These are phyloP conservation scores for Cygnus buccinator DNA, from an alignment of 2,113 vertebrate genomes.

Conservation along the genomic window DNA sequence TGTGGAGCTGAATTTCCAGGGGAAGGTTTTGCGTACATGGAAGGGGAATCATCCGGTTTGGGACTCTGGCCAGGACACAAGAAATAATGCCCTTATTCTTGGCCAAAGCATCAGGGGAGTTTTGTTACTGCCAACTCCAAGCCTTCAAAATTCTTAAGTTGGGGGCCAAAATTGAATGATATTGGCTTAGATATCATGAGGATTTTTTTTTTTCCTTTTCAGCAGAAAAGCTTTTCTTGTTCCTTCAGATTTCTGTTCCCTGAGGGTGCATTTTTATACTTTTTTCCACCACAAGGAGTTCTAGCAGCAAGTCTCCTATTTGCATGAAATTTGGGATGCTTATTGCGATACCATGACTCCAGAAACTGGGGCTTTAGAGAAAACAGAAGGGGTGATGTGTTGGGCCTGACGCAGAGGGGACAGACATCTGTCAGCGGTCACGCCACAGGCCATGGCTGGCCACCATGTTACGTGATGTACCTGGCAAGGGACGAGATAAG, in stretches of 20 bases:
- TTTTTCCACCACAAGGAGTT: background rate
- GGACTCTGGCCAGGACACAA: background rate
- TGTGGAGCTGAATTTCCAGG: background rate
- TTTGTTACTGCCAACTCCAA: background rate
- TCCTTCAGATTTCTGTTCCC: conserved; percentile 15
- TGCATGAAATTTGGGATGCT: background rate
- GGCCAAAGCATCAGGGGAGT: background rate
- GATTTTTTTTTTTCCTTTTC: background rate
- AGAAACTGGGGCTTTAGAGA: background rate
- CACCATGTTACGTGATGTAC: background rate
- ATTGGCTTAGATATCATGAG: background rate
- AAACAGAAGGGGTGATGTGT: background rate
- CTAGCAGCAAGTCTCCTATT: background rate
- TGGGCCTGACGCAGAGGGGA: background rate
- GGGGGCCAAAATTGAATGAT: background rate
- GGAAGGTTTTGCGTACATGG: background rate
- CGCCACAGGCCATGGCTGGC: background rate
- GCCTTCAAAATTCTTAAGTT: background rate
- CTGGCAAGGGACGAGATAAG: background rate
- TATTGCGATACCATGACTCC: background rate
- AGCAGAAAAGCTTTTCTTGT: background rate
- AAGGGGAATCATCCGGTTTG: background rate
- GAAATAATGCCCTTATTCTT: conserved; percentile 13
- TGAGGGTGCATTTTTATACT: background rate
- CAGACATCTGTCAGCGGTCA: background rate